Base-by-base conservation (phyloP, 2,888 invertebrate genomes). In the Chaitophorus viminalis region DNA sequence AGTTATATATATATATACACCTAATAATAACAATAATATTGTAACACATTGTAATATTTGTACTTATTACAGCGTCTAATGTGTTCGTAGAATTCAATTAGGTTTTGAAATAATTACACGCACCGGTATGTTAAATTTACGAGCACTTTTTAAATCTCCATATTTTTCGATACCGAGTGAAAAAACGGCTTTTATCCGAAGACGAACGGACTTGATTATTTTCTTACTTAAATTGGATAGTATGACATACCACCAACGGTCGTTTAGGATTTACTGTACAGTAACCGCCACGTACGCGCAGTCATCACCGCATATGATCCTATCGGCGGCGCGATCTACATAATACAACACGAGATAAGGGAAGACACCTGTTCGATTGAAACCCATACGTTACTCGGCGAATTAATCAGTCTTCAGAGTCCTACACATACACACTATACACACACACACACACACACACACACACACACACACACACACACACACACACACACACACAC, bases 331-430 rank as follows among this genome's bases (percentile, higher is more conserved):
- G 46, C 46, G 1, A 46, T 46, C 46, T 46, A 46, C 46, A 46
- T 46, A 46, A 11, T 46, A 25, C 25, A 70, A 36, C 11, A 18
- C 31, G 31, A 54, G 25, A 54, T 25, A 60, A 54, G 31, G 21
- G 60, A 78, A 54, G 78, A 78, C 78, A 78, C 78, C 78, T 78
- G 78, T 78, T 76, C 36, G 25, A n/a, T 39, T 60, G n/a, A 60
- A 33, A 29, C 39, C 83, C 83, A 60, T 75, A 82, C 54, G 82
- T 60, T 75, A 83, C 74, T 25, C 17, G 46, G 84, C 84, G 39
- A 84, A 84, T 84, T 84, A 84, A 84, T 84, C 77, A 8, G 68
- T 14, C 25, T 60, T 46, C 46, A 60, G 60, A 25, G 60, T 60
- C 74, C 72, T 18, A 33, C 82, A 82, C 18, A 54, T 17, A 33